Base-by-base conservation (phyloP, 2,113 vertebrate species). In the Cavia aperea region DNA sequence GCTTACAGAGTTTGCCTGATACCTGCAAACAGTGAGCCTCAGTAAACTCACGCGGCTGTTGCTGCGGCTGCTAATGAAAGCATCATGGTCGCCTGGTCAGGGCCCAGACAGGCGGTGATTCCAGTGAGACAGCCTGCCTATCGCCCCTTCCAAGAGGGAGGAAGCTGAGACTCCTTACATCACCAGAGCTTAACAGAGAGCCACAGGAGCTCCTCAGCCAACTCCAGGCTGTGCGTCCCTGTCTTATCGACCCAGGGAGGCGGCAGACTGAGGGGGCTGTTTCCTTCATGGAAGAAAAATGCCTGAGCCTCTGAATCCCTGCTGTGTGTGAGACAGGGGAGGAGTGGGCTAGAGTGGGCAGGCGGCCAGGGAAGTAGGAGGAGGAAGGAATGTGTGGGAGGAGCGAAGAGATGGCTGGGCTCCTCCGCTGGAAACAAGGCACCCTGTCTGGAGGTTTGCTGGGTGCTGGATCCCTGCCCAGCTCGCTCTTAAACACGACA, bases 171-270 rank as follows among this genome's bases (percentile, higher is more conserved):
- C 39, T 33, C 1, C n/a, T 78, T 39, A 31, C 82, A 51, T 88
- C 86, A 66, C 12, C 21, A n/a, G 0, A 21, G 70, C 86, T 73
- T 29, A 26, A 16, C 83, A 51, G 75, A 93, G 49, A 94, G 46
- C 78, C 0, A 1, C 65, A 78, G 78, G 62, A 66, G 51, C 90
- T 84, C 86, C 43, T 58, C 54, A 56, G 86, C 93, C 1, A 66
- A 89, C 91, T 94, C 82, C 39, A 81, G 95, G 94, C 86, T 92
- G 88, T 87, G 58, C 11, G 23, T 51, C 84, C 89, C 60, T 63
- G 86, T 86, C 86, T 96, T 96, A 97, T 96, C 93, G 94, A 96
- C 84, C 95, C 81, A 65, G 75, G 95, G 95, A 95, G 96, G 95
- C 68, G 88, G 77, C 96, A 96, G 95, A 95, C 95, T 18, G 90